Base-by-base conservation (phyloP, 1,140 invertebrate species). In the Glomeris maerens region DNA sequence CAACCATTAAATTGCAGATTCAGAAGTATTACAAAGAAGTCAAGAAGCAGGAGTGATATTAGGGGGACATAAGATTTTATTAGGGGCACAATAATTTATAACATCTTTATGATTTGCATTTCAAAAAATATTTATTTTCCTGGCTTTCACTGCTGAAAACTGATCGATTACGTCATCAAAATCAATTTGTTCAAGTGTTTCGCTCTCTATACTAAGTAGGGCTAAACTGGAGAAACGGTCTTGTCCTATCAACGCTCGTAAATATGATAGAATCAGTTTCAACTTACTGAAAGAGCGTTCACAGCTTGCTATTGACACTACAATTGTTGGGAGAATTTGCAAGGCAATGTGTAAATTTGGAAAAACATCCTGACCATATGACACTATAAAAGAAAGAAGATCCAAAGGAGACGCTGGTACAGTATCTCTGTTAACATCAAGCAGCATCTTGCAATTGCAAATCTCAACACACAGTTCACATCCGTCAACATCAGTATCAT, bases 111-210 rank as follows among this genome's bases (percentile, higher is more conserved):
- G n/a, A n/a, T n/a, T n/a, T n/a, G n/a, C n/a, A n/a, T n/a, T n/a
- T 36, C 17, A 36, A 36, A 10, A 36, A 48, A 52, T 27, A 47
- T 27, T 22, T 27, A 47, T 52, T 36, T 48, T 52, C 20, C 44
- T 46, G 17, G 23, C 45, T 25, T 52, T 52, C 39, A 28, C 50
- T 52, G n/a, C 31, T 47, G 45, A 27, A 47, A 48, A 52, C 29
- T 29, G 20, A 47, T 52, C 29, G 13, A 47, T 47, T 23, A 48
- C 0, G 17, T 52, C 45, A 47, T 52, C 45, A 52, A 51, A 52
- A 47, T 52, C 31, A 1, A 27, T 40, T 38, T 47, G 14, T 17
- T 47, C 50, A 48, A 52, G 44, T 1, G 21, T 52, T 49, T 25
- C 44, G n/a, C 46, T 21, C 26, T 52, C 0, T n/a, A 48, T 20